Base-by-base conservation (phyloP, 2,113 vertebrate genomes). In the Nyctibius bracteatus region DNA sequence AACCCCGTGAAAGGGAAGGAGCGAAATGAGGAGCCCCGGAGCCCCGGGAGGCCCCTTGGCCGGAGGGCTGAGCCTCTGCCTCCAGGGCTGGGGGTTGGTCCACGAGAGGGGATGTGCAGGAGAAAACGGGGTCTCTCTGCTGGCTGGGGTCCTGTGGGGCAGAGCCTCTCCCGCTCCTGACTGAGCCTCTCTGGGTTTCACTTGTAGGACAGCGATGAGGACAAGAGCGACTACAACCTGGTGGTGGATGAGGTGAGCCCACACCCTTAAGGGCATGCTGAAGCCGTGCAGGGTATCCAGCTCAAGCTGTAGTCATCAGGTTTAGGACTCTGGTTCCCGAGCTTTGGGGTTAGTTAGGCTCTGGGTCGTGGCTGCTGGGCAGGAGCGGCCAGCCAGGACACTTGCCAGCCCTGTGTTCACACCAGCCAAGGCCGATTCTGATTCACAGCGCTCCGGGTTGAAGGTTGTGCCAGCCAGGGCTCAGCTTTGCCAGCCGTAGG, bases 221-320 rank as follows among this genome's bases (percentile, higher is more conserved):
- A 98, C 71, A 98, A 96, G 86, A 98, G 98, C 0, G 97, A 98
- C 25, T 97, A 92, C 92, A 98, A 98, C 92, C 94, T 98, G 23
- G 97, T 98, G 43, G 98, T 98, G 95, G 98, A 98, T 5, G 98
- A 98, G 98, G 98, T 98, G 41, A 93, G 96, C 66, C 35, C 30
- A 4, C 8, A 6, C 5, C 11, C 6, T 15, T 9, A 3, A 7
- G 19, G 39, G 25, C 5, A 2, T 5, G 14, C 58, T 6, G n/a
- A 17, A 80, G 57, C 66, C 80, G 61, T 22, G 31, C n/a, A 5
- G 19, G 52, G 39, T 3, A 0, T 37, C 35, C 39, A 21, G 46
- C 55, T 58, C 20, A 0, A 61, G 61, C 43, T 72, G 55, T 10
- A 23, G 28, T 15, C 7, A 0, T 11, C 18, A 3, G 24, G 14